Evolutionary conservation across 2,888 invertebrate genomes (phyloP).

Genomic region (Hecatera dysodea): DNA sequence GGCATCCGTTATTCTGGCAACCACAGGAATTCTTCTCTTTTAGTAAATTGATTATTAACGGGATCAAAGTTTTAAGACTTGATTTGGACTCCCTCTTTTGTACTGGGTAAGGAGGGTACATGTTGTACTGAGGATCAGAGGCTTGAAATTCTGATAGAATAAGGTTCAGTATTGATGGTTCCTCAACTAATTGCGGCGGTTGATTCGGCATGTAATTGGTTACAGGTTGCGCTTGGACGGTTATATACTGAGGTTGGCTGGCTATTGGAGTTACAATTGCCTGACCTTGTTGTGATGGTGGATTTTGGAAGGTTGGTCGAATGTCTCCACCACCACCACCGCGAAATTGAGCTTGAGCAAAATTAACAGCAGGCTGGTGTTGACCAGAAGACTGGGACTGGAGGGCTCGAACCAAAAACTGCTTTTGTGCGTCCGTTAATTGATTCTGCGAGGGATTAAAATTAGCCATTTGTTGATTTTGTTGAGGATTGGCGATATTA

Average conservation of each 20-base stretch:
- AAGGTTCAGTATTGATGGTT: slow-evolving; percentile 65
- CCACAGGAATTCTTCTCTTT: slow-evolving; percentile 78
- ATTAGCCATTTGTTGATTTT: slow-evolving; percentile 55
- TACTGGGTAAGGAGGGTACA: slow-evolving; percentile 56
- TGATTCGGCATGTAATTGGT: slow-evolving; percentile 53
- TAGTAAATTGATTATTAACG: slow-evolving; percentile 81
- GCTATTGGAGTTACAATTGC: slow-evolving; percentile 50
- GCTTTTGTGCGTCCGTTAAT: slow-evolving; percentile 63
- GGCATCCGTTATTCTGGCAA: slow-evolving; percentile 72
- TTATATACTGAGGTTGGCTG: slow-evolving; percentile 63
- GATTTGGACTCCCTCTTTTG: slow-evolving; percentile 70
- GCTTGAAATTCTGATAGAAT: slow-evolving; percentile 68
- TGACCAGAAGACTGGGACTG: slow-evolving; percentile 52
- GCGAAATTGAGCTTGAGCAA: slow-evolving; percentile 41
- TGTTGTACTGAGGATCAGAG: slow-evolving; percentile 47
- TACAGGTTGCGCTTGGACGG: slow-evolving; percentile 67
- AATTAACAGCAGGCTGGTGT: slow-evolving; percentile 42
- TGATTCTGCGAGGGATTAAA: slow-evolving; percentile 53
- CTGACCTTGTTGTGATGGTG: slow-evolving; percentile 51
- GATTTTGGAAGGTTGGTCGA: slow-evolving; percentile 30
- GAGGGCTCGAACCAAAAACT: slow-evolving; percentile 57
- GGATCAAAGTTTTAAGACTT: slow-evolving; percentile 79
- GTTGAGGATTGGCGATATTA: slow-evolving; percentile 44
- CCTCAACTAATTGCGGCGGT: slow-evolving; percentile 48
- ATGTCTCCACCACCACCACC: slow-evolving; percentile 22